Percentiles rank a stretch among this genome's conserved stretches.
phyloP scores from a whole-genome alignment of 2,113 vertebrate genomes.

The Emydocephalus ijimae region DNA sequence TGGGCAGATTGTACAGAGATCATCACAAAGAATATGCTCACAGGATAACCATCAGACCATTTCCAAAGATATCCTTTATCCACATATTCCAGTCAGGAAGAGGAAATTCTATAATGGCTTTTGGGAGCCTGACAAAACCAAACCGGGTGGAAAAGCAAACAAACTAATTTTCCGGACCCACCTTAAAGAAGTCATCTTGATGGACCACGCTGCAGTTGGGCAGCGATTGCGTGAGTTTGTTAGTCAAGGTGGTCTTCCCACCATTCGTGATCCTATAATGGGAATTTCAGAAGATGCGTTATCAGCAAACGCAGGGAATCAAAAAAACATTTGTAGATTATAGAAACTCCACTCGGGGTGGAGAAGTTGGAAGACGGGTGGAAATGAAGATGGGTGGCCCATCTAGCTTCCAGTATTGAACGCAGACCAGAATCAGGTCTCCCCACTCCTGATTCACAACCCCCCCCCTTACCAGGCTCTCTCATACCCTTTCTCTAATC shows the following conservation, averaged over 20 bases:
- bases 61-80: not conserved
- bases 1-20: not conserved
- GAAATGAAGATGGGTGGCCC: not conserved
- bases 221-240: constrained; percentile 72
- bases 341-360: not conserved
- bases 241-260: constrained; percentile 91
- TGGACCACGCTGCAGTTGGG: constrained; percentile 94
- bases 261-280: constrained; percentile 84
- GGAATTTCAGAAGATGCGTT: not conserved
- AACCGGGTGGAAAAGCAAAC: too few relatives aligned
- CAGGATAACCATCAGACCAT: not conserved
- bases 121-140: not conserved
- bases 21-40: not conserved
- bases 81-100: not conserved
- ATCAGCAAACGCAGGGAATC: not conserved
- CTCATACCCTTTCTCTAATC: not conserved
- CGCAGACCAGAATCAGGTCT: not conserved
- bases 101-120: not conserved
- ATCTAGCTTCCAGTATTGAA: not conserved
- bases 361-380: not conserved
- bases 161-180: constrained; percentile 55
- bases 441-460: not conserved
- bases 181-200: constrained; percentile 96
- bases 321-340: not conserved
- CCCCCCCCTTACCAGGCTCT: not conserved